Percentiles rank a stretch among this genome's conserved stretches.
Conservation (phyloP, 2,888 invertebrate genomes). For the Gnatocerus cornutus region DNA sequence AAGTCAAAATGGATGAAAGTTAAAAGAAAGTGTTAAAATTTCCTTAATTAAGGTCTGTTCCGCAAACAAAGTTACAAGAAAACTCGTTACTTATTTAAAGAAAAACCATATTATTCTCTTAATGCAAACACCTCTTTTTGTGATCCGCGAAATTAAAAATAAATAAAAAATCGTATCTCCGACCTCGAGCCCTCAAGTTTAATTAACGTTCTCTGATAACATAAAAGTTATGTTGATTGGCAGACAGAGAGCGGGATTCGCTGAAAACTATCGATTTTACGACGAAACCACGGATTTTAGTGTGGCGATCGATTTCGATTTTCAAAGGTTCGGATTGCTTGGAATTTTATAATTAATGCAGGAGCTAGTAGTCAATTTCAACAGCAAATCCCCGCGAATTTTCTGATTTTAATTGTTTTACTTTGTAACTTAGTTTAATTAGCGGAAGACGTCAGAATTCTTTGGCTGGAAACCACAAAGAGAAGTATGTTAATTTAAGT, state of each 20-base stretch:
- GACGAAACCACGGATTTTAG: too few relatives aligned
- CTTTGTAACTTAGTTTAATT: conserved; percentile 12
- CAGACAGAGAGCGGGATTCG: too few relatives aligned
- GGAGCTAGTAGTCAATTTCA: conserved; percentile 18
- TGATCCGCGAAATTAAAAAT: conserved; percentile 38
- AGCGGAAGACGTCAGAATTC: neutral
- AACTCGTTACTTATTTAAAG: conserved; percentile 57
- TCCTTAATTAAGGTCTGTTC: conserved; percentile 55
- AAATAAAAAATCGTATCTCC: conserved; percentile 28
- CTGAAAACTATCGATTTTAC: too few relatives aligned
- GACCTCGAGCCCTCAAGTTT: conserved; percentile 27
- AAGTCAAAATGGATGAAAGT: conserved; percentile 50
- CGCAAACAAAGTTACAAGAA: conserved; percentile 53
- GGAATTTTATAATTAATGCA: conserved; percentile 27
- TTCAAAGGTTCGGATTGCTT: conserved; percentile 17
- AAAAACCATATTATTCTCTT: conserved; percentile 41
- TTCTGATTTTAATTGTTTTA: conserved; percentile 22
- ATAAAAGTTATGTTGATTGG: conserved; percentile 28
- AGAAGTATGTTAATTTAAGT: conserved; percentile 5
- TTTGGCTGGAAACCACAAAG: neutral
- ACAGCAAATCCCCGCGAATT: conserved; percentile 1
- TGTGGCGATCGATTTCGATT: conserved; percentile 25
- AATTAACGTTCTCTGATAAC: conserved; percentile 41
- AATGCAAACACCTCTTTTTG: conserved; percentile 33
- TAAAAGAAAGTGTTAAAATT: conserved; percentile 55